Evolutionary conservation across 2,797 vertebrate species (phyloP).

Genomic region (Gymnocypris eckloni): DNA sequence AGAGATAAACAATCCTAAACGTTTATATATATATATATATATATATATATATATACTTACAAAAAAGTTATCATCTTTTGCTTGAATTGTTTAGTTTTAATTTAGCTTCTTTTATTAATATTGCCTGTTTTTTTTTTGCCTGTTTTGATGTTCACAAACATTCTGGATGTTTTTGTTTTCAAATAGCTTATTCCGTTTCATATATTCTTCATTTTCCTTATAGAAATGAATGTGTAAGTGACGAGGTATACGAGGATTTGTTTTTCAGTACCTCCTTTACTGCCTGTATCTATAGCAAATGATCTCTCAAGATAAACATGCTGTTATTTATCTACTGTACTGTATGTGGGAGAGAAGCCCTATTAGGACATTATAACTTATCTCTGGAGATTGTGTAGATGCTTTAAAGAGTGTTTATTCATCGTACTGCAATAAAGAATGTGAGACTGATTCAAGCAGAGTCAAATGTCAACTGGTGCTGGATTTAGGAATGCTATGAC

Average conservation of each 20-base stretch:
- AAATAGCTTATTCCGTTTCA: neutral
- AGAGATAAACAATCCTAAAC: neutral
- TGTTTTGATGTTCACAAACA: neutral
- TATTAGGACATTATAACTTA: neutral
- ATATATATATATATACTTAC: too few species aligned
- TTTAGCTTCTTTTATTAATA: neutral
- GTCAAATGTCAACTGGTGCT: neutral
- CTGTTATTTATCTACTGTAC: slow-evolving; percentile 1
- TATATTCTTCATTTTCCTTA: neutral
- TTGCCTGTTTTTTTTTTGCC: neutral
- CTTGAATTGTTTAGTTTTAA: neutral
- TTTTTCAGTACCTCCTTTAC: neutral
- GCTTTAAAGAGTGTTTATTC: neutral
- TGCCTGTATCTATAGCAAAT: slow-evolving; percentile 1
- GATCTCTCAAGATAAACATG: neutral
- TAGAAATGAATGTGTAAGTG: neutral
- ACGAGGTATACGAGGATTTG: neutral
- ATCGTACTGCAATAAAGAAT: neutral
- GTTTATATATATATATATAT: too few species aligned
- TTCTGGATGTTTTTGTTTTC: neutral
- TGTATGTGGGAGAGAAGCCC: slow-evolving; percentile 21
- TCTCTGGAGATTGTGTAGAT: slow-evolving; percentile 12
- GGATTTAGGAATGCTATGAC: slow-evolving; percentile 19
- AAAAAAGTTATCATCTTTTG: too few species aligned
- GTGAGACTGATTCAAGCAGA: slow-evolving; percentile 7